These are phyloP conservation scores for Esox lucius DNA, from an alignment of 2,797 vertebrate genomes.

Conservation along the genomic window DNA sequence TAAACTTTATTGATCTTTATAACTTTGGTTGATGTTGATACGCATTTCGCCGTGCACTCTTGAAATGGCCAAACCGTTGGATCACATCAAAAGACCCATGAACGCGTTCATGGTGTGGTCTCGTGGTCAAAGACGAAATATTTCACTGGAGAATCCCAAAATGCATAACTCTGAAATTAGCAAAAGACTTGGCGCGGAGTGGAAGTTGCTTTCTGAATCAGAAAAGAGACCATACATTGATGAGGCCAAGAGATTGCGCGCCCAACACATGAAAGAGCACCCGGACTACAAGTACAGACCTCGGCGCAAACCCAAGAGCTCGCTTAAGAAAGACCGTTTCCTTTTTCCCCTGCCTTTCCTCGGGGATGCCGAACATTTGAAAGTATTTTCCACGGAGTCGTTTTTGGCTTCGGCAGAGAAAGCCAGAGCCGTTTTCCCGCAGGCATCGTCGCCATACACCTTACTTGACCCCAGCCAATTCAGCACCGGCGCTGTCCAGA, in stretches of 20 bases:
- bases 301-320: conserved; percentile 90
- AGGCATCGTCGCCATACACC: conserved; percentile 82
- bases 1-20: conserved; percentile 11
- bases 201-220: conserved; percentile 92
- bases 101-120: conserved; percentile 99
- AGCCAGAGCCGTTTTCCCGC: conserved; percentile 81
- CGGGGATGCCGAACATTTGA: conserved; percentile 87
- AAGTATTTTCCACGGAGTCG: conserved; percentile 86
- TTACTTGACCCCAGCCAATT: conserved; percentile 88
- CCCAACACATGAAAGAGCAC: conserved; percentile 96
- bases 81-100: conserved; percentile 92
- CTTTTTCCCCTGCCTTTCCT: conserved; percentile 89
- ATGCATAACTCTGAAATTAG: conserved; percentile 99
- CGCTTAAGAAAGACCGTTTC: conserved; percentile 87
- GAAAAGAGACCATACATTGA: conserved; percentile 96
- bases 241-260: conserved; percentile 93
- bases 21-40: conserved; percentile 35
- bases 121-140: conserved; percentile 91
- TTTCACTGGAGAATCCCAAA: conserved; percentile 96
- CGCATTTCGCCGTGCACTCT: conserved; percentile 10
- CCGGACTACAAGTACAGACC: conserved; percentile 98
- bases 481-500: conserved; percentile 87
- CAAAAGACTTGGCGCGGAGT: conserved; percentile 93
- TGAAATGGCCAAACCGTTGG: conserved; percentile 70
- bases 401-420: conserved; percentile 86